Evolutionary conservation across 2,888 invertebrate genomes (phyloP).

Genomic region (Thera britannica): DNA sequence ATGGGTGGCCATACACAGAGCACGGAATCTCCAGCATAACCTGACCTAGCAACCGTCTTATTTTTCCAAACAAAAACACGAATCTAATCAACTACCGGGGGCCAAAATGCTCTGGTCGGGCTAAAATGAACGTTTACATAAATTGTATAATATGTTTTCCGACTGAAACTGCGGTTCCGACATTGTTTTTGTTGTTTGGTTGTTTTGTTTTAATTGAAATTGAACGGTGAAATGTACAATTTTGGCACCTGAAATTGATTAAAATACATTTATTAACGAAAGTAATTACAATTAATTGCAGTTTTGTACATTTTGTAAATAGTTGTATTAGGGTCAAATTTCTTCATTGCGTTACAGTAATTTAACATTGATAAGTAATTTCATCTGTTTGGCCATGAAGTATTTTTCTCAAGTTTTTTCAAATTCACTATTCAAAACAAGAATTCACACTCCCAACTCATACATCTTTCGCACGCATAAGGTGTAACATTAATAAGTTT

Average conservation of each 20-base stretch:
- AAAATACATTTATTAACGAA: background rate
- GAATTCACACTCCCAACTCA: no score
- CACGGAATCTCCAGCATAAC: slow-evolving; percentile 48
- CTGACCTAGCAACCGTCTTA: slow-evolving; percentile 43
- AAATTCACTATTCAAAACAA: no score
- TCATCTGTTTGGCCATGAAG: no score
- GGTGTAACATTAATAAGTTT: slow-evolving; percentile 2
- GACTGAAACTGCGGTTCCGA: slow-evolving; percentile 53
- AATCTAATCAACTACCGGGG: slow-evolving; percentile 45
- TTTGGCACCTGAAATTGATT: background rate
- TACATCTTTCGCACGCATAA: background rate
- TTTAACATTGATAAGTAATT: no score
- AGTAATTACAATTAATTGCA: no score
- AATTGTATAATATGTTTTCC: slow-evolving; percentile 56
- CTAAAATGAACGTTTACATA: slow-evolving; percentile 54
- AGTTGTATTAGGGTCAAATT: no score
- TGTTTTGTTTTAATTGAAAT: slow-evolving; percentile 54
- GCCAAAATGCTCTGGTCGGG: slow-evolving; percentile 46
- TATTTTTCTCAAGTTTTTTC: no score
- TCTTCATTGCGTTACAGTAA: no score
- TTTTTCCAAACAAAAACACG: slow-evolving; percentile 27
- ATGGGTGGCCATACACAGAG: slow-evolving; percentile 45
- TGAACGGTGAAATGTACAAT: slow-evolving; percentile 13
- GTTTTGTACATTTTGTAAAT: no score
- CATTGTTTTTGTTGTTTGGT: slow-evolving; percentile 55